phyloP scores from a whole-genome alignment of 92 coral and sea anemone species.

The Umimayanthus kanabou region DNA sequence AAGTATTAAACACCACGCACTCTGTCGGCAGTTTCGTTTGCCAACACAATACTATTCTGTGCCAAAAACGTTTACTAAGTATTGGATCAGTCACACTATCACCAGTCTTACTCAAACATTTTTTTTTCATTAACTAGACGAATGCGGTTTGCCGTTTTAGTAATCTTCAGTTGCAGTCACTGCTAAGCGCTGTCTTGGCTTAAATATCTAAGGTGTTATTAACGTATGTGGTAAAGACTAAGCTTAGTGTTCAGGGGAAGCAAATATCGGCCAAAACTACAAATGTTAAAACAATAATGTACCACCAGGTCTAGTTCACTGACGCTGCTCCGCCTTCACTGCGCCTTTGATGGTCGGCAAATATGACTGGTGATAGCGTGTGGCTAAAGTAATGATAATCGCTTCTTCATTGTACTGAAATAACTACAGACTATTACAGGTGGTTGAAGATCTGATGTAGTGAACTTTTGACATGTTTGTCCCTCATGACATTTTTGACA shows the following conservation, averaged over 20 bases:
- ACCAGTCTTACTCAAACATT: neutral
- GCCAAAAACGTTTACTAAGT: neutral
- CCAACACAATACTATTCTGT: neutral
- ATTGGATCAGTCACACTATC: too few relatives aligned
- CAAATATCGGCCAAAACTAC: constrained; percentile 4
- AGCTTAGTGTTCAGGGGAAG: neutral
- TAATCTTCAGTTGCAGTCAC: too few relatives aligned
- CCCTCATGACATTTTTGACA: neutral
- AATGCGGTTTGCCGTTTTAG: neutral
- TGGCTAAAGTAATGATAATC: constrained; percentile 38
- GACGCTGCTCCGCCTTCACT: neutral
- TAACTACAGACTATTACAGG: neutral
- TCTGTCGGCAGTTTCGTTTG: too few relatives aligned
- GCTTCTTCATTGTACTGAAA: neutral
- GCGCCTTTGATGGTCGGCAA: neutral
- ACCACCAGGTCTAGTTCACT: neutral
- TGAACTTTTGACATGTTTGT: constrained; percentile 39
- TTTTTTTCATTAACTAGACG: neutral
- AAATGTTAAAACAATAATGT: constrained; percentile 3
- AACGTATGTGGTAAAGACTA: too few relatives aligned
- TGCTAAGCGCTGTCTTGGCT: neutral
- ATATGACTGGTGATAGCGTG: neutral
- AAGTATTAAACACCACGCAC: neutral
- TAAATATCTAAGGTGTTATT: neutral
- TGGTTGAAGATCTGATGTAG: neutral